Conservation (phyloP, 2,797 vertebrate species). For the Catharus ustulatus region DNA sequence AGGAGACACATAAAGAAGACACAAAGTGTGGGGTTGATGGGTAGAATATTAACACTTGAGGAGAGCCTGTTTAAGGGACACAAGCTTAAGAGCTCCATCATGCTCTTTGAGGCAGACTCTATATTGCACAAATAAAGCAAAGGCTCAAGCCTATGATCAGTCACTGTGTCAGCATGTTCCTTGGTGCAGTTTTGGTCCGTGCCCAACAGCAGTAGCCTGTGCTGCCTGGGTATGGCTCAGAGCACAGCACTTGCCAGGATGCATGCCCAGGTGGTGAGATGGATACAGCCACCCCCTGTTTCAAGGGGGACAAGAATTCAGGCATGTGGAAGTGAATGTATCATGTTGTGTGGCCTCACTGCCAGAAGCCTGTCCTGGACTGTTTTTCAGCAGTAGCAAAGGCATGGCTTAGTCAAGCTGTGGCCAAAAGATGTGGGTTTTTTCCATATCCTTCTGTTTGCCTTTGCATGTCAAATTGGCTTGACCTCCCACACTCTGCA, state of each 20-base stretch:
- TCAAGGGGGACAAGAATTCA: neutral
- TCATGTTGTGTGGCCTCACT: neutral
- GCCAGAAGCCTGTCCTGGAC: neutral
- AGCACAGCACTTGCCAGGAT: neutral
- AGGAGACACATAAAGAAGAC: neutral
- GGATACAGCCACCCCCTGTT: neutral
- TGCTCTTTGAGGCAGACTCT: neutral
- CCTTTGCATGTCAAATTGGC: neutral
- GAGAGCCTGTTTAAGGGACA: neutral
- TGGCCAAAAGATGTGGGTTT: neutral
- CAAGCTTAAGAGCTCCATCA: neutral
- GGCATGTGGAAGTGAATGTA: neutral
- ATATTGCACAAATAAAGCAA: neutral
- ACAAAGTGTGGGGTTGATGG: rapidly evolving
- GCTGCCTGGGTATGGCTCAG: neutral
- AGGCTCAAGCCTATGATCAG: neutral
- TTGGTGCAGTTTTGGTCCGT: neutral
- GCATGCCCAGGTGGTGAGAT: neutral
- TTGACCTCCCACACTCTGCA: neutral
- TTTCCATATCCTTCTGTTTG: neutral
- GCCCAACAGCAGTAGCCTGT: neutral
- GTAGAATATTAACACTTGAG: neutral
- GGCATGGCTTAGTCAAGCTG: neutral
- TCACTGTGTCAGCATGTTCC: neutral
- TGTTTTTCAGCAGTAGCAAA: neutral